phyloP scores from a whole-genome alignment of 1,140 invertebrate species.

The Neodiprion lecontei region DNA sequence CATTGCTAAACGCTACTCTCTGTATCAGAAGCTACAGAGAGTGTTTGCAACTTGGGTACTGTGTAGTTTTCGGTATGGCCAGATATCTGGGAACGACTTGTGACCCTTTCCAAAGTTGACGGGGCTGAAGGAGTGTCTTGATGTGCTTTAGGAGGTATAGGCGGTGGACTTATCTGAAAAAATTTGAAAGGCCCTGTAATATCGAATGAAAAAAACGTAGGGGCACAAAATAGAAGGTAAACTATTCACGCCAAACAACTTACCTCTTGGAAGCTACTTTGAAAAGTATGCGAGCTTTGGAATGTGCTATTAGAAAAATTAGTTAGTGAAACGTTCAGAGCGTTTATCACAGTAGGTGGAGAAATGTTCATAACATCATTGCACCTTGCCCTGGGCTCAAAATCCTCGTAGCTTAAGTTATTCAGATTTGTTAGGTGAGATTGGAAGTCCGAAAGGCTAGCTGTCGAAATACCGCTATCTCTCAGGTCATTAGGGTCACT shows the following conservation, averaged over 20 bases:
- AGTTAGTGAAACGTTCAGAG: constrained; percentile 49
- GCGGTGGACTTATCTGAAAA: constrained; percentile 61
- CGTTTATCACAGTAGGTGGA: constrained; percentile 55
- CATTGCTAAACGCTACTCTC: constrained; percentile 53
- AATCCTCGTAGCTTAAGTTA: constrained; percentile 66
- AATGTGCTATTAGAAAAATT: constrained; percentile 51
- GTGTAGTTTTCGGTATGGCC: constrained; percentile 63
- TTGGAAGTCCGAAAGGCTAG: constrained; percentile 58
- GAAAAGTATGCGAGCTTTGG: constrained; percentile 57
- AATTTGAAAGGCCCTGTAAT: constrained; percentile 10
- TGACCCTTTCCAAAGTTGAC: constrained; percentile 51
- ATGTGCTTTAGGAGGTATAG: constrained; percentile 65
- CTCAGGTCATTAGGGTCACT: constrained; percentile 60
- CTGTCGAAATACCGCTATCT: constrained; percentile 65
- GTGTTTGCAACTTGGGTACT: constrained; percentile 62
- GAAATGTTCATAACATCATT: constrained; percentile 61
- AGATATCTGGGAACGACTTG: constrained; percentile 42
- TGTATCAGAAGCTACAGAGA: constrained; percentile 54
- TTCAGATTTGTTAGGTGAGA: constrained; percentile 65
- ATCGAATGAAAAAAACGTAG: constrained; percentile 19
- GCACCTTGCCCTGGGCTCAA: constrained; percentile 58
- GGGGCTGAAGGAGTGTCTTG: constrained; percentile 56
- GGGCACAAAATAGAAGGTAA: constrained; percentile 22
- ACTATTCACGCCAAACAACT: constrained; percentile 24
- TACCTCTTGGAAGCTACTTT: constrained; percentile 50